Base-by-base conservation (phyloP, 2,113 vertebrate species). In the Seriola dumerili region DNA sequence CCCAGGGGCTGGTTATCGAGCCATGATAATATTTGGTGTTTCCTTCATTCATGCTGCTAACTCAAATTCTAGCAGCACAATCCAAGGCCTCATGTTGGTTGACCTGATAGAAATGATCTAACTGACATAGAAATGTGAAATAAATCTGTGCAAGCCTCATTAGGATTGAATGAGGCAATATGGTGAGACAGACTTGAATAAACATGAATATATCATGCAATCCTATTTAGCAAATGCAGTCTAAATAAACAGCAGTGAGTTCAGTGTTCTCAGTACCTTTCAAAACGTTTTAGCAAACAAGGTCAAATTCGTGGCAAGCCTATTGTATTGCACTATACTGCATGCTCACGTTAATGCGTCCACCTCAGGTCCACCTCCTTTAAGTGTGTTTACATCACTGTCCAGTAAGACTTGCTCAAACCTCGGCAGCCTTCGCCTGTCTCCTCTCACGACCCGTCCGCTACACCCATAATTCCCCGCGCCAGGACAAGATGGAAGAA, bases 381-480 rank as follows among this genome's bases (percentile, higher is more conserved):
- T 32, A 17, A 4, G 1, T 16, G 25, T 75, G 64, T 84, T 70
- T 40, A 48, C 76, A 50, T 69, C 25, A 29, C 4, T 54, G 61
- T 38, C 58, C 55, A 21, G n/a, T 52, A 44, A 40, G 46, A 7
- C 25, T 63, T 55, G 40, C 63, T 71, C 58, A 70, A 46, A 54
- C 75, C 71, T 80, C 69, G 8, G 52, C 59, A 75, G 65, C 82
- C 72, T 88, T 83, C 81, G 85, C 82, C 94, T 95, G 94, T 95
- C 95, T 96, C 95, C 91, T 96, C 95, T 94, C 94, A 95, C 93
- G 94, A 96, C 94, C 95, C 95, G 95, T 96, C 95, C 93, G 74
- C 89, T 71, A 42, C 88, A 94, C 95, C 95, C 95, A 96, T 29
- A 96, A 96, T 95, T 90, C 95, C 92, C 91, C 93, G 95, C 95